Conservation (phyloP, 2,888 invertebrate species). For the Ennomos quercinarius region DNA sequence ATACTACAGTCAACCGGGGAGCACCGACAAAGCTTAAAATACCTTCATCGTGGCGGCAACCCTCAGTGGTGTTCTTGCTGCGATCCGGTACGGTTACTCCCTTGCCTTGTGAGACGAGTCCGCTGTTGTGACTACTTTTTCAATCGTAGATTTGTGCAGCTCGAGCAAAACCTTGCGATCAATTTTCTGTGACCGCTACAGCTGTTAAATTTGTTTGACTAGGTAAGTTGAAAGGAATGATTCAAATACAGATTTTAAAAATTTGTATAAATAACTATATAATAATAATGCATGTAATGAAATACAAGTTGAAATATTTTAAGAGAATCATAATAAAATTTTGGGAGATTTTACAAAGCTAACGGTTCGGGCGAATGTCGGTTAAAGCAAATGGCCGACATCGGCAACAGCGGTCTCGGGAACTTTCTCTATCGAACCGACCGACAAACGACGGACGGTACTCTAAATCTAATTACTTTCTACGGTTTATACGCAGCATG, state of each 20-base stretch:
- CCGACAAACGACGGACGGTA: slow-evolving; percentile 15
- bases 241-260: slow-evolving; percentile 23
- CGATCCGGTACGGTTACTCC: slow-evolving; percentile 58
- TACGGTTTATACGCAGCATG: slow-evolving; percentile 38
- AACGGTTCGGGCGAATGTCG: slow-evolving; percentile 45
- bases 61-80: slow-evolving; percentile 77
- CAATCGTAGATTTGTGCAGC: slow-evolving; percentile 65
- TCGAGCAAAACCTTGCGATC: slow-evolving; percentile 47
- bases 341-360: slow-evolving; percentile 40
- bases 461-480: slow-evolving; percentile 56
- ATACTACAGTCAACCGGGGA: slow-evolving; percentile 60
- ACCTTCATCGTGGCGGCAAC: slow-evolving; percentile 65
- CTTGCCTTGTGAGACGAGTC: slow-evolving; percentile 53
- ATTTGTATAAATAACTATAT: slow-evolving; percentile 25
- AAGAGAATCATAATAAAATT: slow-evolving; percentile 22
- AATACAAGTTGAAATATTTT: slow-evolving; percentile 31
- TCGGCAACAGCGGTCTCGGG: slow-evolving; percentile 37
- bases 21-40: slow-evolving; percentile 78
- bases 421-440: slow-evolving; percentile 72
- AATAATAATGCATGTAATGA: slow-evolving; percentile 35
- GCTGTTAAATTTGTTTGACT: slow-evolving; percentile 50
- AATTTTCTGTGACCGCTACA: slow-evolving; percentile 46
- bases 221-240: slow-evolving; percentile 61
- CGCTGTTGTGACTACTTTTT: slow-evolving; percentile 66
- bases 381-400: slow-evolving; percentile 76